Base-by-base conservation (phyloP, 2,888 invertebrate species). In the Serripes groenlandicus region DNA sequence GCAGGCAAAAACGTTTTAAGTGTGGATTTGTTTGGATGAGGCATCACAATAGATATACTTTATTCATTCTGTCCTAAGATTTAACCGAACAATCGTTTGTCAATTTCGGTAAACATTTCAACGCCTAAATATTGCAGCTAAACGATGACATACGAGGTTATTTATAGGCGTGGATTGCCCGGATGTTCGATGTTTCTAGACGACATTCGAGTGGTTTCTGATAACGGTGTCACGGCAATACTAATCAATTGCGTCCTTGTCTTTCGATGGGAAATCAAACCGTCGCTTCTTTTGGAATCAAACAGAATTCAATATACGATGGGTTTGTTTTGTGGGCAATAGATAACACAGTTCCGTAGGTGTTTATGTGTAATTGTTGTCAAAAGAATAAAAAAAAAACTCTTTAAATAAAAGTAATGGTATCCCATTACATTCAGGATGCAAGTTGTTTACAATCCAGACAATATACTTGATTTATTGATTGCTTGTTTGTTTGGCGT, bases 121-220 rank as follows among this genome's bases (percentile, higher is more conserved):
- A 37, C 23, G 66, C 35, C 66, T 35, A 42, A 66, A 66, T 66
- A 66, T 66, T 26, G 28, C 66, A 28, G 42, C 35, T 42, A 66
- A 66, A 66, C 35, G 66, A 66, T 66, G 66, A 66, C 66, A 66
- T 42, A 23, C 26, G 7, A 23, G 66, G 42, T 66, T 66, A 66
- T 66, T 66, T 66, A 66, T 66, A 66, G 66, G 66, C 42, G 23
- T 42, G 11, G 66, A 66, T 66, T 66, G 66, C 42, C 66, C 42
- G 66, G 35, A 66, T 66, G 66, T 42, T 42, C 37, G 11, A 23
- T 2, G 66, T 66, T 66, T 42, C 66, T 28, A 42, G 35, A 28
- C 66, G 42, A 66, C 42, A 28, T 18, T 66, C 42, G 42, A 66
- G 66, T 66, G 66, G 3, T 66, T 37, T 42, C 42, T 42, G 66